Conservation (phyloP, 2,888 invertebrate genomes). For the Desoria tigrina region DNA sequence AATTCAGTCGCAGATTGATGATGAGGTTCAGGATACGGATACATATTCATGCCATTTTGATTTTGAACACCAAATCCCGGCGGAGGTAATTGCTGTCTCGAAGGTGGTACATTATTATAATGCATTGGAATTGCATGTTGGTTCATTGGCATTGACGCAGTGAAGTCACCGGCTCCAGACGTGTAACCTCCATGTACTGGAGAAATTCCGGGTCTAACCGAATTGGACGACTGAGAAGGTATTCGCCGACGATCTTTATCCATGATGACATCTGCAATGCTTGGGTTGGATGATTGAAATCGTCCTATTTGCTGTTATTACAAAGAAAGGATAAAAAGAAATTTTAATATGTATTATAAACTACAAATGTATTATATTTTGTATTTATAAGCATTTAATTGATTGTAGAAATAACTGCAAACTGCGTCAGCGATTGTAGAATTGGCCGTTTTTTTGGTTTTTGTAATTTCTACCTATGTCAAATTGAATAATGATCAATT, state of each 20-base stretch:
- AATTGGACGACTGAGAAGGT: constrained; percentile 7
- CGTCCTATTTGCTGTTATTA: no score
- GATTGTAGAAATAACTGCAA: no score
- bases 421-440: no score
- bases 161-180: neutral
- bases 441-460: no score
- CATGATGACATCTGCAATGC: constrained; percentile 30
- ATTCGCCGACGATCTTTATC: constrained; percentile 27
- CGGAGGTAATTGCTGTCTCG: constrained; percentile 28
- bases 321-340: neutral
- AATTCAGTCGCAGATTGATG: constrained; percentile 9
- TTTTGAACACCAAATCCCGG: constrained; percentile 35
- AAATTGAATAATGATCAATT: no score
- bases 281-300: constrained; percentile 1
- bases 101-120: constrained; percentile 1
- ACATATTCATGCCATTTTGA: constrained; percentile 8
- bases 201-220: neutral
- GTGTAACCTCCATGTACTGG: constrained; percentile 16
- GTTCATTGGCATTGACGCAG: neutral
- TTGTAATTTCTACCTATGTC: no score
- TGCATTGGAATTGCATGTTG: neutral
- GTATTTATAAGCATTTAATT: no score
- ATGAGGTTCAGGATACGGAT: constrained; percentile 9
- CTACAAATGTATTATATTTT: no score
- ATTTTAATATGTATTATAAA: neutral